Conservation (phyloP, 2,888 invertebrate species). For the Cinara cedri region DNA sequence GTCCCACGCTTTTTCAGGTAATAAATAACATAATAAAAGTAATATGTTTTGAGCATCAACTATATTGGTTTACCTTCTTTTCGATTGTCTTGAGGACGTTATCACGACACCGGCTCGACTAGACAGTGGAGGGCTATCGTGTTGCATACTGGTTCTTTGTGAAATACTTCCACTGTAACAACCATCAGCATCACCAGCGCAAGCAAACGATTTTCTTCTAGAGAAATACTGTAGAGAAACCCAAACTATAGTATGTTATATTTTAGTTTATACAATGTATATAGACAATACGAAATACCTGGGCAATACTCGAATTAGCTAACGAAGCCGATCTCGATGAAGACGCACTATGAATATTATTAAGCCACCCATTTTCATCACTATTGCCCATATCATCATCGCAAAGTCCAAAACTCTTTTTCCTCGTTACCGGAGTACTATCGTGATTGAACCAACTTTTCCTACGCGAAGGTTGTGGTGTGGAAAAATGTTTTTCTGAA, state of each 20-base stretch:
- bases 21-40: slow-evolving; percentile 20
- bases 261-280: slow-evolving; percentile 1
- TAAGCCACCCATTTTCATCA: slow-evolving; percentile 51
- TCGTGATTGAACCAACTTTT: slow-evolving; percentile 51
- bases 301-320: slow-evolving; percentile 59
- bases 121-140: slow-evolving; percentile 68
- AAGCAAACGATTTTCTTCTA: slow-evolving; percentile 51
- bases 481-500: slow-evolving; percentile 48
- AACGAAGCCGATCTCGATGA: slow-evolving; percentile 60
- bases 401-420: slow-evolving; percentile 44
- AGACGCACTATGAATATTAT: slow-evolving; percentile 49
- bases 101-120: slow-evolving; percentile 87
- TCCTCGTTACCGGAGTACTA: slow-evolving; percentile 25
- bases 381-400: slow-evolving; percentile 37
- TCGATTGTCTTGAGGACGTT: slow-evolving; percentile 86
- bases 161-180: slow-evolving; percentile 57
- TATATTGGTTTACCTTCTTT: slow-evolving; percentile 72
- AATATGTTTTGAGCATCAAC: not conserved
- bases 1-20: slow-evolving; percentile 50
- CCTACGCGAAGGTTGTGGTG: slow-evolving; percentile 34
- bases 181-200: slow-evolving; percentile 45
- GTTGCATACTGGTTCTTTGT: slow-evolving; percentile 69
- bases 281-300: slow-evolving; percentile 53
- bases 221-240: slow-evolving; percentile 47
- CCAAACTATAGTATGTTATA: not conserved